These are phyloP conservation scores for Manis crassicaudata DNA, from an alignment of 2,797 vertebrate genomes.

Conservation along the genomic window DNA sequence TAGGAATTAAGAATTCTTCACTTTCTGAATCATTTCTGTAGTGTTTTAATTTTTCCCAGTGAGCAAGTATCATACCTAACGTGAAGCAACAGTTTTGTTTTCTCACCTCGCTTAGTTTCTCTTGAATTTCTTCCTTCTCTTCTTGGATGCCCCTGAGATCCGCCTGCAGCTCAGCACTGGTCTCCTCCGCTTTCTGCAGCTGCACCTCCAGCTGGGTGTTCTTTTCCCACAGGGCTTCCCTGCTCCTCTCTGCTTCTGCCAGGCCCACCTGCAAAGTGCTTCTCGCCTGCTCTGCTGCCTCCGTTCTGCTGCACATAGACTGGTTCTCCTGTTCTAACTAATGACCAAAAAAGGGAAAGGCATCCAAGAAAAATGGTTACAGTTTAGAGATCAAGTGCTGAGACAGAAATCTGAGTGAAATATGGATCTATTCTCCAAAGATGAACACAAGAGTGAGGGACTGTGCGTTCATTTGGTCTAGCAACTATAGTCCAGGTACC, in stretches of 20 bases:
- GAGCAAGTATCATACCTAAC: not conserved
- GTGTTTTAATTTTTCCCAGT: not conserved
- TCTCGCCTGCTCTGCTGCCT: slow-evolving; percentile 84
- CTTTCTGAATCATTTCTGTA: not conserved
- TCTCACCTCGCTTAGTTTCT: slow-evolving; percentile 83
- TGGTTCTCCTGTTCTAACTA: slow-evolving; percentile 88
- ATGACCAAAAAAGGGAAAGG: slow-evolving; percentile 41
- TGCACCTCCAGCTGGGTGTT: slow-evolving; percentile 85
- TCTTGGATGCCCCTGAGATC: slow-evolving; percentile 81
- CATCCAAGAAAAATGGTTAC: not conserved
- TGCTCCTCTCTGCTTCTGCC: slow-evolving; percentile 72
- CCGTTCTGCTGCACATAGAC: slow-evolving; percentile 79
- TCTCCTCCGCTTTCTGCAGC: slow-evolving; percentile 81
- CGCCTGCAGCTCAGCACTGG: slow-evolving; percentile 83
- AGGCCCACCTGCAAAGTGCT: slow-evolving; percentile 84
- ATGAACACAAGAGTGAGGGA: not conserved
- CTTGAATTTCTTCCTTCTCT: slow-evolving; percentile 82
- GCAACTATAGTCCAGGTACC: not conserved
- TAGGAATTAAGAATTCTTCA: not conserved
- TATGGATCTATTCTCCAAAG: not conserved
- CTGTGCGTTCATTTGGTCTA: not conserved
- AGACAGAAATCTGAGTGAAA: not conserved
- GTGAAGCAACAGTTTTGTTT: not conserved
- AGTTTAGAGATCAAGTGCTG: not conserved
- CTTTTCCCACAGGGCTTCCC: slow-evolving; percentile 82